These are phyloP conservation scores for Sapajus apella DNA, from an alignment of 2,113 vertebrate genomes.

Conservation along the genomic window DNA sequence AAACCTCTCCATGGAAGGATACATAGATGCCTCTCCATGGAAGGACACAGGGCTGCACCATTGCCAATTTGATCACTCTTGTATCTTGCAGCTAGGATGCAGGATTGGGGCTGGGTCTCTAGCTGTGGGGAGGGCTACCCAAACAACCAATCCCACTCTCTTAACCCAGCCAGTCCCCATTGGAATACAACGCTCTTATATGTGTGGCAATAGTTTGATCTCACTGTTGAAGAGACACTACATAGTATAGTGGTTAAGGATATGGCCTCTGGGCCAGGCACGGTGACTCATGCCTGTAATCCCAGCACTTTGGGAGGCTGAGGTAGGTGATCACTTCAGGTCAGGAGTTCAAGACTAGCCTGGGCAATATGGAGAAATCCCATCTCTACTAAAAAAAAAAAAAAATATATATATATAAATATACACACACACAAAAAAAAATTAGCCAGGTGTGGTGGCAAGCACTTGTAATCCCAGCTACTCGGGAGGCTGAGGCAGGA, in stretches of 20 bases:
- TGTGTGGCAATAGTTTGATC: neutral
- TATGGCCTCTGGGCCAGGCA: neutral
- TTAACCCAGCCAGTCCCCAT: neutral
- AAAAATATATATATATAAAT: no score
- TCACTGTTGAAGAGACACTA: neutral
- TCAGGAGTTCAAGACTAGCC: no score
- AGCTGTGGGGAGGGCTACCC: neutral
- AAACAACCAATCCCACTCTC: neutral
- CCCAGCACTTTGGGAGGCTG: no score
- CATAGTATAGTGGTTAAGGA: neutral
- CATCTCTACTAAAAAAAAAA: no score
- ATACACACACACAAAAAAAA: accelerated
- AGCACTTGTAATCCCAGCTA: no score
- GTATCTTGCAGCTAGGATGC: neutral
- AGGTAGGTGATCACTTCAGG: no score
- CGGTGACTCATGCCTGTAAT: no score
- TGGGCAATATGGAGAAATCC: no score
- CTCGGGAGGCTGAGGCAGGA: no score
- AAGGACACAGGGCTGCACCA: neutral
- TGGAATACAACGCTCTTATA: neutral
- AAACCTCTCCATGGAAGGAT: slow-evolving; percentile 40
- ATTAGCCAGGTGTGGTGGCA: no score
- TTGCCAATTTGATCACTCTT: neutral
- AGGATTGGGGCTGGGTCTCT: neutral
- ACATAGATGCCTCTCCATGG: neutral